These are phyloP conservation scores for Symphodus melops DNA, from an alignment of 2,113 vertebrate species.

Conservation along the genomic window DNA sequence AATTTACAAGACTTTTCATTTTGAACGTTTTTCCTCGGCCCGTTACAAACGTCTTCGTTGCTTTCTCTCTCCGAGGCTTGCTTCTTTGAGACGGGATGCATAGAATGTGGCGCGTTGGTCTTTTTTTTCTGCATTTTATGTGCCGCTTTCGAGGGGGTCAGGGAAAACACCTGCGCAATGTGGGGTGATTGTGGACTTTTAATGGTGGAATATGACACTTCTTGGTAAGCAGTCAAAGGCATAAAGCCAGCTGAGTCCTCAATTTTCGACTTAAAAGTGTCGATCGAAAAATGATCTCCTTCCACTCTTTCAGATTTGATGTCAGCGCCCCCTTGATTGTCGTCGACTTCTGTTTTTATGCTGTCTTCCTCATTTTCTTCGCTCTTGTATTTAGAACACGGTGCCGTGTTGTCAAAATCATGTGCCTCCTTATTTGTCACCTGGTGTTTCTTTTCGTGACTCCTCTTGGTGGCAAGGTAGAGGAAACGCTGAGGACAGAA, in stretches of 20 bases:
- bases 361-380: slow-evolving; percentile 89
- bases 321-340: slow-evolving; percentile 41
- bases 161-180: slow-evolving; percentile 49
- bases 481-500: slow-evolving; percentile 97
- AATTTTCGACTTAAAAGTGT: slow-evolving; percentile 62
- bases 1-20: slow-evolving; percentile 57
- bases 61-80: slow-evolving; percentile 45
- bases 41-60: slow-evolving; percentile 48
- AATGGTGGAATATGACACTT: slow-evolving; percentile 52
- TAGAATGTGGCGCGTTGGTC: slow-evolving; percentile 41
- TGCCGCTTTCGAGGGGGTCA: slow-evolving; percentile 62
- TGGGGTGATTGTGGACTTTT: slow-evolving; percentile 59
- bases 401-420: slow-evolving; percentile 86
- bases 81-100: slow-evolving; percentile 57
- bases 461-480: slow-evolving; percentile 95
- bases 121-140: slow-evolving; percentile 71
- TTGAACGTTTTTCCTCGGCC: slow-evolving; percentile 54
- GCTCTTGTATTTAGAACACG: slow-evolving; percentile 88
- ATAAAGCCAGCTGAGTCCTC: slow-evolving; percentile 66
- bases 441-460: slow-evolving; percentile 94
- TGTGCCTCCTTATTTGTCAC: slow-evolving; percentile 85
- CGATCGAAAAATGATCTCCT: slow-evolving; percentile 43
- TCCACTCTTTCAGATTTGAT: slow-evolving; percentile 63
- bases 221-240: slow-evolving; percentile 63
- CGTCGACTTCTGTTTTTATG: slow-evolving; percentile 81